Percentiles rank a stretch among this genome's conserved stretches.
phyloP scores from a whole-genome alignment of 1,140 invertebrate species.

The Nylanderia fulva region DNA sequence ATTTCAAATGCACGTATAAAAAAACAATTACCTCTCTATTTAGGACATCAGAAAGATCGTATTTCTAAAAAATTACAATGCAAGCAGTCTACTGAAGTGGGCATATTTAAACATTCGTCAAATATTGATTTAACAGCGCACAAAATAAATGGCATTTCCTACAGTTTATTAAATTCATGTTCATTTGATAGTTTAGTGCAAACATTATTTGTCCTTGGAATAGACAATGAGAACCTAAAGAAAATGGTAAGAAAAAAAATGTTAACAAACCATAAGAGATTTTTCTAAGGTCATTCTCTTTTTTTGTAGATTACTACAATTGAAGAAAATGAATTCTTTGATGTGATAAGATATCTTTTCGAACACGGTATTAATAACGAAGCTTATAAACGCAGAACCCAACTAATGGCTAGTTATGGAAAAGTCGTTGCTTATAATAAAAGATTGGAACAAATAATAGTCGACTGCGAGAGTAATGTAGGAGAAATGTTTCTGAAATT shows the following conservation, averaged over 20 bases:
- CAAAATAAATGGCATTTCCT: not conserved
- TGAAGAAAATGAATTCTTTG: no score
- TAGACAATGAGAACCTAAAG: not conserved
- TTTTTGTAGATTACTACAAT: no score
- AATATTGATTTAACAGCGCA: not conserved
- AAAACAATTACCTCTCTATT: no score
- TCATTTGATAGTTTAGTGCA: no score
- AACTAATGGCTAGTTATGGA: not conserved
- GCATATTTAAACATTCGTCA: not conserved
- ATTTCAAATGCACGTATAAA: no score
- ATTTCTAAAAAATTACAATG: not conserved
- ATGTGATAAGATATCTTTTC: no score
- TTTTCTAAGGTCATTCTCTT: no score
- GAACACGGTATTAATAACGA: not conserved
- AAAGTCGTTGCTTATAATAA: not conserved
- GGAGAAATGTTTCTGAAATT: not conserved
- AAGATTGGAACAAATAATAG: not conserved
- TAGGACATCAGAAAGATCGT: not conserved
- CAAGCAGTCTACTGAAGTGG: not conserved
- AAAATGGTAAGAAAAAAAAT: no score
- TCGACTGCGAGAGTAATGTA: not conserved
- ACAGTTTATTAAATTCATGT: no score
- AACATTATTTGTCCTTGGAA: not conserved
- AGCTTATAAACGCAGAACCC: not conserved
- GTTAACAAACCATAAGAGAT: no score